Base-by-base conservation (phyloP, 2,888 invertebrate species). In the Acronicta aceris region DNA sequence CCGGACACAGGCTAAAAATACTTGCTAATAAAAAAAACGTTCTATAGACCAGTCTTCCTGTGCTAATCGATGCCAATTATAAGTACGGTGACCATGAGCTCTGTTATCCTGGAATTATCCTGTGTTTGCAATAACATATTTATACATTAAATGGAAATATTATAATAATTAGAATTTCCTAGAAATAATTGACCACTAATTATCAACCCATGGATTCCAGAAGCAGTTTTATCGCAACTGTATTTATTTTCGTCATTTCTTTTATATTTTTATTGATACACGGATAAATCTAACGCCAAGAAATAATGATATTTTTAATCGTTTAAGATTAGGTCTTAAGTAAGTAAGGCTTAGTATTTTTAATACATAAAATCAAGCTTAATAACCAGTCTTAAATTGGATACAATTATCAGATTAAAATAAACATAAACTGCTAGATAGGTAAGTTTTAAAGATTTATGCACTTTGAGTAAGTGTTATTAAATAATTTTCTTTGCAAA, bases 61-160 rank as follows among this genome's bases (percentile, higher is more conserved):
- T 90, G 93, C 90, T 93, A 93, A 93, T 93, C 92, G 93, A 88
- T 88, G 89, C 87, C 91, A 92, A 92, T 92, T 92, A 92, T 89
- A 83, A 74, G 79, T 84, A 83, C 51, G 56, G 53, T 65, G 36
- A 9, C 76, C 62, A 64, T 57, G 38, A 17, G 5, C 6, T 12
- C 9, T n/a, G 53, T 1, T 38, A 45, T 42, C 38, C 47, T 25
- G 66, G 42, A 48, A 15, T 42, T 10, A 41, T 70, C 74, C 62
- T 43, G 43, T 8, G 3, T 16, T 50, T 38, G 13, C 12, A 1
- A n/a, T n/a, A n/a, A n/a, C n/a, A n/a, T n/a, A n/a, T n/a, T n/a
- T n/a, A n/a, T n/a, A n/a, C n/a, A n/a, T n/a, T n/a, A n/a, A 36
- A 12, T 36, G 36, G 12, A 36, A 36, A 36, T 36, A 36, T 36